phyloP scores from a whole-genome alignment of 2,888 invertebrate species.

The Eudasyphora cyanicolor region DNA sequence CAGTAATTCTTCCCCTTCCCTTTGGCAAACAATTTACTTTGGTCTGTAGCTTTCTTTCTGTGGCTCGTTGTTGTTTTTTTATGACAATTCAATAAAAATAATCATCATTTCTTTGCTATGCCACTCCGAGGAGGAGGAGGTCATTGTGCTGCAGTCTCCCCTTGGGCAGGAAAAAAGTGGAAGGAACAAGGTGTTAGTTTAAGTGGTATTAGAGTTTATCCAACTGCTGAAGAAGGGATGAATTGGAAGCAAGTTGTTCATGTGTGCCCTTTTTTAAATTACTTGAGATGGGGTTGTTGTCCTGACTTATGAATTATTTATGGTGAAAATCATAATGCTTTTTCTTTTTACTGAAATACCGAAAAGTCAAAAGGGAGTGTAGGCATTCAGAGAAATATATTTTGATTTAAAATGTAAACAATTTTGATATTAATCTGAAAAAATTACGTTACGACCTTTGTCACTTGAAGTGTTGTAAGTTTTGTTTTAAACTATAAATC shows the following conservation, averaged over 20 bases:
- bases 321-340: not conserved
- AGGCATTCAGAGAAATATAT: not conserved
- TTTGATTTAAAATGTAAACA: not conserved
- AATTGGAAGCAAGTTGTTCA: not conserved
- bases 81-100: slow-evolving; percentile 62
- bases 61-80: slow-evolving; percentile 39
- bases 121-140: not conserved
- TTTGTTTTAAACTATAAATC: not conserved
- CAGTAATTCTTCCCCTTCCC: not conserved
- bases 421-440: not conserved
- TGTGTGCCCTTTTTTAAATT: not conserved
- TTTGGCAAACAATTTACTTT: slow-evolving; percentile 17
- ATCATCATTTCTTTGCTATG: slow-evolving; percentile 26
- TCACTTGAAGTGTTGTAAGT: not conserved
- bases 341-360: not conserved
- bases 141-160: not conserved
- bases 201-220: not conserved
- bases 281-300: not conserved
- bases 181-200: slow-evolving; percentile 7
- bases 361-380: not conserved
- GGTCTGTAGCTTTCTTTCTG: slow-evolving; percentile 38
- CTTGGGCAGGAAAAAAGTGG: not conserved
- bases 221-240: not conserved
- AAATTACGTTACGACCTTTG: too few species aligned
- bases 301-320: slow-evolving; percentile 17